These are phyloP conservation scores for Numida meleagris DNA, from an alignment of 2,113 vertebrate genomes.

Conservation along the genomic window DNA sequence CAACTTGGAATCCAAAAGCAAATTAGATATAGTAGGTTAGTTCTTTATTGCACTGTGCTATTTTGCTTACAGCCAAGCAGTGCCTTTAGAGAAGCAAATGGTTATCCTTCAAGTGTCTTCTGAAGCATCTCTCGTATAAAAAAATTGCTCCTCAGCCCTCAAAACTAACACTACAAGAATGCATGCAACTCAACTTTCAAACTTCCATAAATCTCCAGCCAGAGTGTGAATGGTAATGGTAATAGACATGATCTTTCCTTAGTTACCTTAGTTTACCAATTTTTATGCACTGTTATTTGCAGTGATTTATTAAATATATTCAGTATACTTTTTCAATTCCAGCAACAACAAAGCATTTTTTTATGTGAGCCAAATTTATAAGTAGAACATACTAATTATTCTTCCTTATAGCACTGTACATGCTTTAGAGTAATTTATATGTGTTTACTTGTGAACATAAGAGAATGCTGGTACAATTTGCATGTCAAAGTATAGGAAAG, in stretches of 20 bases:
- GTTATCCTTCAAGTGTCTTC: not conserved
- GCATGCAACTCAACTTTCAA: not conserved
- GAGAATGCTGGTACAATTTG: not conserved
- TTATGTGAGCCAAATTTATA: not conserved
- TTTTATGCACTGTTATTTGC: not conserved
- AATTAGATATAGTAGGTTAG: not conserved
- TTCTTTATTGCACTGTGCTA: not conserved
- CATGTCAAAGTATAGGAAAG: not conserved
- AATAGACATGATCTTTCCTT: not conserved
- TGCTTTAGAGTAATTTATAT: not conserved
- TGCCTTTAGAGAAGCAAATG: not conserved
- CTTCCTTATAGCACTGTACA: not conserved
- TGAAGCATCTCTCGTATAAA: not conserved
- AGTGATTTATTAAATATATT: not conserved
- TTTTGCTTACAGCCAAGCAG: constrained; percentile 16
- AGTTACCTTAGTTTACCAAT: not conserved
- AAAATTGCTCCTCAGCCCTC: not conserved
- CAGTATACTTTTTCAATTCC: not conserved
- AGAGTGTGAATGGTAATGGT: not conserved
- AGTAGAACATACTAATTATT: not conserved
- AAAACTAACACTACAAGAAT: not conserved
- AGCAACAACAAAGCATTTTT: not conserved
- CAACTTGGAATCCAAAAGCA: not conserved
- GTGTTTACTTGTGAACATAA: not conserved
- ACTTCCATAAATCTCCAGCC: not conserved